phyloP scores from a whole-genome alignment of 2,888 invertebrate genomes.

The Drosophila acutilabella region DNA sequence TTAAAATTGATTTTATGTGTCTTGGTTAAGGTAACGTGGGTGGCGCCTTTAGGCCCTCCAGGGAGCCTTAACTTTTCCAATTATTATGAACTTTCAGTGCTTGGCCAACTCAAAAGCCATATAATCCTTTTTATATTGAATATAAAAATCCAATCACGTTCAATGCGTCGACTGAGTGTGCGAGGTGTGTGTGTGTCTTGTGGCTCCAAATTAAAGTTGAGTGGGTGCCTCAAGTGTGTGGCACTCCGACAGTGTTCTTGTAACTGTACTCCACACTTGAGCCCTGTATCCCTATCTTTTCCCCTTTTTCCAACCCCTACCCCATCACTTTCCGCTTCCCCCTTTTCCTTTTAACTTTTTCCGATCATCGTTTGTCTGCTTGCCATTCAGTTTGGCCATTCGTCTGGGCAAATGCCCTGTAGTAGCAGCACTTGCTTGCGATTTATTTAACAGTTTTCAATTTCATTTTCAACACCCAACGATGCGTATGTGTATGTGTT shows the following conservation, averaged over 20 bases:
- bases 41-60: slow-evolving; percentile 25
- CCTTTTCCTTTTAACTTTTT: not conserved
- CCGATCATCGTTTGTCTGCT: slow-evolving; percentile 23
- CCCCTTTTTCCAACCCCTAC: not conserved
- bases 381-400: slow-evolving; percentile 45
- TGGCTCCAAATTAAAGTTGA: slow-evolving; percentile 66
- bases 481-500: slow-evolving; percentile 12
- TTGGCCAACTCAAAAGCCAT: slow-evolving; percentile 50
- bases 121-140: slow-evolving; percentile 79
- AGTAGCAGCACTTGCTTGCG: slow-evolving; percentile 63
- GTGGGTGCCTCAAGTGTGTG: slow-evolving; percentile 59
- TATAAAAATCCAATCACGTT: slow-evolving; percentile 80
- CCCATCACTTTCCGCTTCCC: not conserved
- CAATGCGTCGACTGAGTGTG: slow-evolving; percentile 31
- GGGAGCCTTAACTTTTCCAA: slow-evolving; percentile 74
- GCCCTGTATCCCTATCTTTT: not conserved
- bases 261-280: slow-evolving; percentile 7
- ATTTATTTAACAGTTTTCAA: slow-evolving; percentile 80
- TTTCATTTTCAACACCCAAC: slow-evolving; percentile 72
- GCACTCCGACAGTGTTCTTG: slow-evolving; percentile 5
- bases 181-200: slow-evolving; percentile 41
- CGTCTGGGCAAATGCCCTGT: slow-evolving; percentile 38
- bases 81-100: slow-evolving; percentile 70
- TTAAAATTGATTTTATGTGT: slow-evolving; percentile 69
- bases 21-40: slow-evolving; percentile 11